Conservation (phyloP, 2,888 invertebrate species). For the Mimumesa dahlbomi region DNA sequence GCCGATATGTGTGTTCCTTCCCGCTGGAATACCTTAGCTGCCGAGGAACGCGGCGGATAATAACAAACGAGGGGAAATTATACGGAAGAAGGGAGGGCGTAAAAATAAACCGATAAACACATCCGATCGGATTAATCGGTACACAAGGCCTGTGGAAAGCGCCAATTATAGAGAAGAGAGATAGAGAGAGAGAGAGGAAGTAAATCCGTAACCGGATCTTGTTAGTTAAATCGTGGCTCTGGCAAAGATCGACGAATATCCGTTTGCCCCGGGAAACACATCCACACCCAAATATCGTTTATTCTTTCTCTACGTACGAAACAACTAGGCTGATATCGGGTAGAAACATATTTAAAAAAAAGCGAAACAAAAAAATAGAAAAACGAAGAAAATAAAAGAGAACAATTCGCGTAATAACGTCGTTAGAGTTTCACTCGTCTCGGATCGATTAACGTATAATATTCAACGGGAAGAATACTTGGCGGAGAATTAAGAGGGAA, state of each 20-base stretch:
- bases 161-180: background rate
- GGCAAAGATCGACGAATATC: background rate
- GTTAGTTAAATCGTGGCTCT: background rate
- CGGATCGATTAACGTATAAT: no score
- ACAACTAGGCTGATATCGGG: no score
- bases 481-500: background rate
- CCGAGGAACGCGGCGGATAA: background rate
- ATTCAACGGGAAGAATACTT: no score
- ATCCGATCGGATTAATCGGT: conserved; percentile 20
- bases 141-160: background rate
- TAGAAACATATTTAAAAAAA: no score
- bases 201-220: background rate
- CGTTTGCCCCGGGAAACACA: background rate
- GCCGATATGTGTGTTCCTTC: background rate
- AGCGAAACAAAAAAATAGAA: no score
- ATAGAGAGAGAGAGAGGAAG: background rate
- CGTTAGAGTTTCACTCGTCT: no score
- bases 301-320: no score
- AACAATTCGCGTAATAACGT: background rate
- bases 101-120: background rate
- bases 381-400: no score
- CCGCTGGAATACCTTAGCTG: background rate
- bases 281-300: no score
- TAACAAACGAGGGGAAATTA: background rate
- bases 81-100: background rate